A percentile compares a stretch with the other conserved stretches of the same genome.
Conservation (phyloP, 2,797 vertebrate genomes). For the Danio aesculapii region DNA sequence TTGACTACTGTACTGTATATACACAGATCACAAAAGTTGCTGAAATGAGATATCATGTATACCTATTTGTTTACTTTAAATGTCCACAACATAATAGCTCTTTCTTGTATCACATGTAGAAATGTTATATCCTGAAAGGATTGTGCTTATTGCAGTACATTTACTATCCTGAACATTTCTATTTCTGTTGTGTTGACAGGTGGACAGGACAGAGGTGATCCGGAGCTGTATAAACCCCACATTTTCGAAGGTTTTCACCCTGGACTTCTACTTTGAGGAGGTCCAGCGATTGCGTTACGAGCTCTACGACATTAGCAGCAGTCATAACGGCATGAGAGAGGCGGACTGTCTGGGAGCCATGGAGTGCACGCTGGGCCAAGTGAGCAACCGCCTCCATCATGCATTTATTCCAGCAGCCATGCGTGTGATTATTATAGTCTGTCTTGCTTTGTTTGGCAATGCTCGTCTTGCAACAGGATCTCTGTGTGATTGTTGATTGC, state of each 20-base stretch:
- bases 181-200: constrained; percentile 74
- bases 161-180: no score
- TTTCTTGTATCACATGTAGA: not conserved
- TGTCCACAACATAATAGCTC: not conserved
- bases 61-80: not conserved
- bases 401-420: not conserved
- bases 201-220: constrained; percentile 95
- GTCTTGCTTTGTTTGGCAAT: constrained; percentile 6
- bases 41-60: no score
- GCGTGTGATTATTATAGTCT: not conserved
- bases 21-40: no score
- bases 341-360: constrained; percentile 91
- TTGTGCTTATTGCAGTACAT: not conserved
- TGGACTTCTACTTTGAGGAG: constrained; percentile 98
- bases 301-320: constrained; percentile 91
- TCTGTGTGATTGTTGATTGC: constrained; percentile 26
- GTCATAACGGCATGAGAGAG: constrained; percentile 89
- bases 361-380: constrained; percentile 95
- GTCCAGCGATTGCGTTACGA: constrained; percentile 93
- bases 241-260: constrained; percentile 94
- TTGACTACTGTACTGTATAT: no score
- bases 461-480: constrained; percentile 22
- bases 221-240: constrained; percentile 91
- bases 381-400: constrained; percentile 64
- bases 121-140: not conserved